A percentile compares a stretch with the other conserved stretches of the same genome.
Conservation (phyloP, 2,888 invertebrate species). For the Apotomis turbidana region DNA sequence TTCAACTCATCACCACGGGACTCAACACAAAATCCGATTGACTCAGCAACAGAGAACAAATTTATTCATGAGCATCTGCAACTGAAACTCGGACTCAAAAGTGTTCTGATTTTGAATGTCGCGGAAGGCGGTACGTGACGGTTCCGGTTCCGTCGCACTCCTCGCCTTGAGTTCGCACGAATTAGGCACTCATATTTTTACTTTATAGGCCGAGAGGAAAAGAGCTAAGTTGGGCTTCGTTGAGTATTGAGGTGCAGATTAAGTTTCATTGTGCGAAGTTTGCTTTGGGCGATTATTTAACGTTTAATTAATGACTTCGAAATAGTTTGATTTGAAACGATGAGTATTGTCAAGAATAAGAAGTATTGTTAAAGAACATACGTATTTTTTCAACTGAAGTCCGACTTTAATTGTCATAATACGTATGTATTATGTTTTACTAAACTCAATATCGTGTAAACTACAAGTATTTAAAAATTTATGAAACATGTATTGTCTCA, state of each 20-base stretch:
- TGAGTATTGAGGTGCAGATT: neutral
- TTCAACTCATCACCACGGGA: neutral
- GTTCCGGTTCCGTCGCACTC: constrained; percentile 40
- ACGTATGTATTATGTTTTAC: no score
- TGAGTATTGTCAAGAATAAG: no score
- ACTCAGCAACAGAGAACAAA: constrained; percentile 41
- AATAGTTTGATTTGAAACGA: no score
- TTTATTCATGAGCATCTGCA: constrained; percentile 58
- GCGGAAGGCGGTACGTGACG: constrained; percentile 45
- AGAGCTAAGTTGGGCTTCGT: neutral
- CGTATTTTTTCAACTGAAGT: no score
- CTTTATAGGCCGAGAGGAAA: constrained; percentile 10
- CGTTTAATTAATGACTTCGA: no score
- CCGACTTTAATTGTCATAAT: no score
- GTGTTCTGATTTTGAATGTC: constrained; percentile 60
- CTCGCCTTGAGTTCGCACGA: constrained; percentile 28
- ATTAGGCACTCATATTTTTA: constrained; percentile 41
- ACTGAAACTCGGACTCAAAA: constrained; percentile 52
- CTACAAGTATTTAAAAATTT: no score
- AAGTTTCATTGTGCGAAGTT: neutral
- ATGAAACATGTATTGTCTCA: no score
- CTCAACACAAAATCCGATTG: constrained; percentile 5
- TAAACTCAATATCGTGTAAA: no score
- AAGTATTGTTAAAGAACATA: no score
- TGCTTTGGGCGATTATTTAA: no score